Evolutionary conservation across 2,888 invertebrate species (phyloP), one percentile per base, ranked within the genome.

Genomic region (Diadegma fenestrale): DNA sequence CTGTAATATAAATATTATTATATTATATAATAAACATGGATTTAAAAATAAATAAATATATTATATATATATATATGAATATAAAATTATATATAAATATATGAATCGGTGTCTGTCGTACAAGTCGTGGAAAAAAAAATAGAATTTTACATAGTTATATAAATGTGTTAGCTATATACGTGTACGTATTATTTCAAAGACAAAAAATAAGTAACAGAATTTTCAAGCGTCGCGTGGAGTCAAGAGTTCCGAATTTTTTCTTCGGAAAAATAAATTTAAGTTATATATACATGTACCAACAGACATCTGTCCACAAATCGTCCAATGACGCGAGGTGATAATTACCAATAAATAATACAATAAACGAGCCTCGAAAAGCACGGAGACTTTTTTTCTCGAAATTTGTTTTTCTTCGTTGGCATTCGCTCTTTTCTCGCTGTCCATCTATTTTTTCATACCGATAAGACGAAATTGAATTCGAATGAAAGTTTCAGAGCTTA

Each of bases 71-170:
- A 88, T 48, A 26, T 85, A 90, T 89, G 90, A 90, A 91, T 88
- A 91, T 73, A 82, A 64, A 88, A 89, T 88, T 88, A 89, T 89
- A 88, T 90, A 89, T 87, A 88, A 77, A 83, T 79, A 88, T 86
- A 86, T 80, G 76, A 85, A 83, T 91, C 89, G 89, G 90, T 93
- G 92, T 93, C 91, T 92, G 91, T 92, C 91, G 93, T 93, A 92
- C 92, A 92, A 93, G 91, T 91, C 91, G 89, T 91, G 63, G 82
- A 80, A 68, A 63, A 51, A 37, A 43, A 66, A 73, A 80, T 78
- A 69, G 77, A 19, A 82, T 79, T 85, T 87, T 80, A 79, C 77
- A 82, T 82, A 85, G 85, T 72, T 80, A 72, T 80, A 72, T 72
- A 64, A 64, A 84, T 85, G 82, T 85, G 73, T 85, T 85, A 85